Base-by-base conservation (phyloP, 2,797 vertebrate genomes). In the Acipenser oxyrinchus region DNA sequence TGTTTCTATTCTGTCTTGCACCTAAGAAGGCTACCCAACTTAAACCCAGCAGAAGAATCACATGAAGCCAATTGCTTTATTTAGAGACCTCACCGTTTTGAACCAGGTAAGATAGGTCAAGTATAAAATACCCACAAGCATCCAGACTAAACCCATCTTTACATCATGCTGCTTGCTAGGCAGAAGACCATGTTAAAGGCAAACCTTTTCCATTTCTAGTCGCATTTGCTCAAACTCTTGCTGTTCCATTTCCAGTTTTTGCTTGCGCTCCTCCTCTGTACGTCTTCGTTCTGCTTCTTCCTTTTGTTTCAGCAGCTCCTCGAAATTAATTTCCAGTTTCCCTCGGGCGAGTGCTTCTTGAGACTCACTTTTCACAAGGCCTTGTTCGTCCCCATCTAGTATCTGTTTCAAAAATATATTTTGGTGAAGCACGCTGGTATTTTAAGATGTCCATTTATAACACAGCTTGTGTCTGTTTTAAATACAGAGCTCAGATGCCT, bases 281-380 rank as follows among this genome's bases (percentile, higher is more conserved):
- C 86, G 86, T 72, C 84, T 88, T 77, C 87, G 93, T 78, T 95
- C 94, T 64, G 92, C 90, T 75, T 96, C 93, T 87, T 91, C 90
- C 83, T 95, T 98, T 78, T 93, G 92, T 78, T 93, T 96, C 73
- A 97, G 84, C 72, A 95, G 71, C 81, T 95, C 94, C 72, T 98
- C 97, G 77, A 99, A 99, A 81, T 99, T 99, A 69, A 99, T 97
- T 83, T 99, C 97, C 81, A 99, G 90, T 87, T 94, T 99, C 65
- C 93, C 90, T 7, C 95, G 94, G 67, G 89, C 66, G 50, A 97
- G 86, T 60, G 92, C 92, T 80, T 98, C 96, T 86, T 96, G 93
- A 73, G 95, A 97, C 63, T 91, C 83, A 11, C 87, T 89, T 84
- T 90, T 93, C 68, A 86, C 86, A 78, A 95, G 83, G 48, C 77